Evolutionary conservation across 2,113 vertebrate genomes (phyloP), one percentile per base, ranked within the genome.

Genomic region (Hippocampus barbouri): DNA sequence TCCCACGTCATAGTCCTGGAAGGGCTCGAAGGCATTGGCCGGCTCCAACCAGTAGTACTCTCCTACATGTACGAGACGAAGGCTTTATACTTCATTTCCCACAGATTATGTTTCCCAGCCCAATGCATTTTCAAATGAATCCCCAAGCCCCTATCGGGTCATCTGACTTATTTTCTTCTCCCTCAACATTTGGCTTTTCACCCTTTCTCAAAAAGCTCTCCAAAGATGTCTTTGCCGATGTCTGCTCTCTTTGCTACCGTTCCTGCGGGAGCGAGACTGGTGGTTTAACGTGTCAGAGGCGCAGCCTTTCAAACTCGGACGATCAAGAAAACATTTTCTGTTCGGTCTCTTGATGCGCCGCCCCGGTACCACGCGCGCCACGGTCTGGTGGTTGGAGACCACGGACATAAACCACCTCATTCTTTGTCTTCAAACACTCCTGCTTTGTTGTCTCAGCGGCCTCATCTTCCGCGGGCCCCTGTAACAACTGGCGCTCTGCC

Each of bases 1-100:
- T 30, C 95, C 95, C 20, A 96, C 92, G 41, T 95, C 88, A 0
- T 95, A 95, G 5, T 95, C 92, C 84, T 94, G 92, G 89, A 96
- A 96, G 59, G 92, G 92, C 80, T 94, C 92, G 68, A 97, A 97
- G 59, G 96, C 95, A 0, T 97, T 92, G 80, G 88, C 90, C 4
- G 95, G 95, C 74, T 97, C 95, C 89, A 97, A 78, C 95, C 95
- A 97, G 81, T 94, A 95, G 89, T 96, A 96, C 12, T 97, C 83
- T 73, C 96, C 96, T 97, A 73, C 20, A 76, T 49, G 71, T 49
- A 67, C 49, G 41, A 11, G 23, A 43, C 2, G 20, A 1, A 59
- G 4, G 14, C 12, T 38, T 43, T 38, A 7, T 3, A 64, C 38
- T 63, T 60, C 27, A 60, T 60, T 25, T 60, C 6, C 15, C n/a